Evolutionary conservation across 1,140 invertebrate genomes (phyloP), one percentile per base, ranked within the genome.

Genomic region (Gonatopus flavifemur): DNA sequence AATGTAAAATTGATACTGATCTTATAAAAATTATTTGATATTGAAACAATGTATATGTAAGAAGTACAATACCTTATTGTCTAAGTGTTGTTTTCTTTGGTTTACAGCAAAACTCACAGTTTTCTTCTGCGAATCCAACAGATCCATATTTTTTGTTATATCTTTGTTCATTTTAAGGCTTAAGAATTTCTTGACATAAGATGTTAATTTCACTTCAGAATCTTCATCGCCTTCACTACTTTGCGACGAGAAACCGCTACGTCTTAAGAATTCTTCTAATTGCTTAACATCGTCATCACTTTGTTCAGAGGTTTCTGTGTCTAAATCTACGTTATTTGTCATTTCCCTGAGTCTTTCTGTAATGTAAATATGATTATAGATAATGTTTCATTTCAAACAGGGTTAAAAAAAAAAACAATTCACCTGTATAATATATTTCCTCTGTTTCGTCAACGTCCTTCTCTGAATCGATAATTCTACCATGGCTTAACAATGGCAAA

Each of bases 201-300:
- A 87, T 72, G 79, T 82, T 66, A 84, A 81, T 80, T 83, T 88
- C 60, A 81, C 81, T 63, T 84, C 80, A 58, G 83, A 80, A 69
- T 83, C 82, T 59, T 86, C 84, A 67, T 83, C 82, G 16, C 82
- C 84, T 37, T 86, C 84, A 66, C 84, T 84, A 59, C 85, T 84
- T 45, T 83, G 79, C 24, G 83, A 84, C 22, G 82, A 86, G 43
- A 88, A 81, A 18, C 86, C 86, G 62, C 86, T 88, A 30, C 84
- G 80, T 70, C 87, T 87, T 30, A 90, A 72, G 59, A 87, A 87
- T 51, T 90, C 87, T 69, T 89, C 87, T 39, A 88, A 65, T 59
- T 88, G 85, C 44, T 82, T 81, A 15, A 88, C 77, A 39, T 80
- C 74, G 49, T 87, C 85, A 12, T 83, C 81, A 51, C 80, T 86